A percentile compares a stretch with the other conserved stretches of the same genome.
Conservation (phyloP, 2,888 invertebrate species). For the Pardosa pseudoannulata region DNA sequence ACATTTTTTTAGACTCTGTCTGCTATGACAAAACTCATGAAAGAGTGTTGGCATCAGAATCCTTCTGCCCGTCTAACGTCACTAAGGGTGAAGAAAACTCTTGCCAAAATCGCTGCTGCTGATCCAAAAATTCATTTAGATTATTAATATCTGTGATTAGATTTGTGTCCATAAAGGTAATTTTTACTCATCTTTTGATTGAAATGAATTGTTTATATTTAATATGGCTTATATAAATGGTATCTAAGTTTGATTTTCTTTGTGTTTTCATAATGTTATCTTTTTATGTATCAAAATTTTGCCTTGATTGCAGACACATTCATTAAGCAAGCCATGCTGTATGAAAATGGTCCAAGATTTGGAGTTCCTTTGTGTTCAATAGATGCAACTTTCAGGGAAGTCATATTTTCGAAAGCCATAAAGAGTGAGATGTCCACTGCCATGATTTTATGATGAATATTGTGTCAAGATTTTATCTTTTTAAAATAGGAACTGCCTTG, state of each 20-base stretch:
- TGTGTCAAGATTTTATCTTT: slow-evolving; percentile 25
- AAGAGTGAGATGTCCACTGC: slow-evolving; percentile 39
- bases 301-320: background rate
- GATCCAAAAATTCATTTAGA: slow-evolving; percentile 64
- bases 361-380: slow-evolving; percentile 20
- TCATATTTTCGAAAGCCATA: slow-evolving; percentile 9
- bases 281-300: too few relatives aligned
- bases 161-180: background rate
- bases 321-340: background rate
- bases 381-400: slow-evolving; percentile 47
- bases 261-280: too few relatives aligned
- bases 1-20: slow-evolving; percentile 58
- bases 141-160: slow-evolving; percentile 42
- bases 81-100: slow-evolving; percentile 72
- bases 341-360: background rate
- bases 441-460: slow-evolving; percentile 34
- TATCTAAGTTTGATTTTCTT: too few relatives aligned
- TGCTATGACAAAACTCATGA: slow-evolving; percentile 67
- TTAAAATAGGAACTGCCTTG: slow-evolving; percentile 12
- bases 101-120: slow-evolving; percentile 64
- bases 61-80: slow-evolving; percentile 73
- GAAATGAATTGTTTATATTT: too few relatives aligned
- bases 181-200: background rate
- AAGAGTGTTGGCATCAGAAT: slow-evolving; percentile 73
- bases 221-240: too few relatives aligned